phyloP scores from a whole-genome alignment of 2,888 invertebrate species.

The Resseliella maxima region DNA sequence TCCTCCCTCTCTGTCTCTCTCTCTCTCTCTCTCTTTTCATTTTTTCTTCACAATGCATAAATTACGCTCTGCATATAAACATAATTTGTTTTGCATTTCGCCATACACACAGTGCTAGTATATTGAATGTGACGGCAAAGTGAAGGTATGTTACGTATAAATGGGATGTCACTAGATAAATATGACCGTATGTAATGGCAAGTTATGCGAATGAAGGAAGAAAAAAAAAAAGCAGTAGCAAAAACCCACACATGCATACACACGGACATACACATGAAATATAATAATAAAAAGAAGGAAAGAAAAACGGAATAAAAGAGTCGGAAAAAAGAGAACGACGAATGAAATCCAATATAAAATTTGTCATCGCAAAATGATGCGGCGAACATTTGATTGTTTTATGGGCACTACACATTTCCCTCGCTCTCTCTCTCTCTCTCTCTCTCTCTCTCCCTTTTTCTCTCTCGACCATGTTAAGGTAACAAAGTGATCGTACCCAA shows the following conservation, averaged over 20 bases:
- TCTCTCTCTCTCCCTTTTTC: too few relatives aligned
- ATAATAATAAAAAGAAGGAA: not conserved
- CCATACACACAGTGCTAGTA: slow-evolving; percentile 3
- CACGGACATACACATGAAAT: not conserved
- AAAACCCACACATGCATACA: not conserved
- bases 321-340: not conserved
- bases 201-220: slow-evolving; percentile 14
- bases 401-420: not conserved
- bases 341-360: slow-evolving; percentile 49
- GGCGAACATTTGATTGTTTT: slow-evolving; percentile 45
- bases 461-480: not conserved
- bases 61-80: slow-evolving; percentile 2
- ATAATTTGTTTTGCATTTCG: slow-evolving; percentile 42
- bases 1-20: too few relatives aligned
- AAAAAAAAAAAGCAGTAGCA: not conserved
- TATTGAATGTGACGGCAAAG: slow-evolving; percentile 36
- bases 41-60: too few relatives aligned
- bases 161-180: slow-evolving; percentile 7
- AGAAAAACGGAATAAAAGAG: not conserved
- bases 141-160: slow-evolving; percentile 26
- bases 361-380: slow-evolving; percentile 53
- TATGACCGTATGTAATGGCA: slow-evolving; percentile 48
- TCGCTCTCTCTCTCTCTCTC: too few relatives aligned
- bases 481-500: slow-evolving; percentile 24
- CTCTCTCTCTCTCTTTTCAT: too few relatives aligned